phyloP scores from a whole-genome alignment of 2,888 invertebrate genomes.

The Toxonevra muliebris region DNA sequence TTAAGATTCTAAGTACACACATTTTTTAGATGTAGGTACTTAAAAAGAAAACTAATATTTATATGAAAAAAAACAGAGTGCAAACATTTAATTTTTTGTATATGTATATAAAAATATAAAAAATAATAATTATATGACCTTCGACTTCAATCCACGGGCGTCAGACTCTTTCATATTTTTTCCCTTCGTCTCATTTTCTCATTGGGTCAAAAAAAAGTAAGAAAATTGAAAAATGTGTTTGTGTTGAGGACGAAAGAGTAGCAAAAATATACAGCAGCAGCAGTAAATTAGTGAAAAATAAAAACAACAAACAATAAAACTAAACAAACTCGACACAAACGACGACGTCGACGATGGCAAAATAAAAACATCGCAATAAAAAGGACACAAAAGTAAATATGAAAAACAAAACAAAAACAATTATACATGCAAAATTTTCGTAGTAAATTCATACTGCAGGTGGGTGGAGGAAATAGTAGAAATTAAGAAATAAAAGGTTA shows the following conservation, averaged over 20 bases:
- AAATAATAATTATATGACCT: neutral
- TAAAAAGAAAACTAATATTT: too few species aligned
- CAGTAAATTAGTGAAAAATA: neutral
- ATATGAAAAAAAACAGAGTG: too few species aligned
- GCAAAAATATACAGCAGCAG: neutral
- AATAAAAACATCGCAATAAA: neutral
- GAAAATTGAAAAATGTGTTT: too few species aligned
- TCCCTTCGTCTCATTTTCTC: neutral
- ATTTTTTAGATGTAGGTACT: too few species aligned
- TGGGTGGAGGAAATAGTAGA: too few species aligned
- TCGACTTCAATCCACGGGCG: neutral
- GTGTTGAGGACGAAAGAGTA: neutral
- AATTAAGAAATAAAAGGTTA: too few species aligned
- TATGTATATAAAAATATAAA: too few species aligned
- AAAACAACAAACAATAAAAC: neutral
- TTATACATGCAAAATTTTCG: too few species aligned
- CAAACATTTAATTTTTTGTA: too few species aligned
- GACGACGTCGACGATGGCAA: neutral
- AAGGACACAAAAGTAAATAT: neutral
- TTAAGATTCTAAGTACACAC: too few species aligned
- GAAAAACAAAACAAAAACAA: neutral
- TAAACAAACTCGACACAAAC: too few species aligned
- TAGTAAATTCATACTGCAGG: too few species aligned
- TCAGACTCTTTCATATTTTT: neutral
- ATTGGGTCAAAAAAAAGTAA: neutral